Evolutionary conservation across 2,113 vertebrate genomes (phyloP), one percentile per base, ranked within the genome.

Genomic region (Pseudorasbora parva): DNA sequence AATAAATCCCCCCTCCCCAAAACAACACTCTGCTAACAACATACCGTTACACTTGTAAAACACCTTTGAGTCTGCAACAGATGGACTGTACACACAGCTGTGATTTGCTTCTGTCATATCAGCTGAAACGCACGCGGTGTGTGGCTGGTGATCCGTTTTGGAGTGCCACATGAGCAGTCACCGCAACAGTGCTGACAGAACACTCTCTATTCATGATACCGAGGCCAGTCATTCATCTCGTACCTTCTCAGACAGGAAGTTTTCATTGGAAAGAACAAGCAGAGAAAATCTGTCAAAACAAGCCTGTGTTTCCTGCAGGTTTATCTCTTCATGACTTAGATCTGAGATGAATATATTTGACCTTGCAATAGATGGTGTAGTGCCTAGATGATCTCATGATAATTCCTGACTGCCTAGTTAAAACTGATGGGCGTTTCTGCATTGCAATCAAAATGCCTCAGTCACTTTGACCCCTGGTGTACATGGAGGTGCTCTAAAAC

Each of bases 41-140:
- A 76, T 21, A 76, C 1, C 30, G 19, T 21, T 21, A 56, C 41
- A 86, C 82, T 79, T 60, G 74, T 73, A 14, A 62, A 68, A 80
- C 87, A 90, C 85, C 86, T 91, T 89, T 8, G 17, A 86, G 81
- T 86, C 84, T 23, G 86, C 84, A 82, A 86, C 73, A 88, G 84
- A 49, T 23, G 49, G 81, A 81, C 71, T 82, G 84, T 89, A 91
- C 90, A 92, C 89, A 89, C 91, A 93, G 91, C 90, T 89, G 91
- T 89, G 92, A 88, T 90, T 89, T 85, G 86, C 86, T 74, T 89
- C 27, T 30, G 75, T 83, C 88, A 85, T 86, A 15, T 87, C 83
- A 14, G 30, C 83, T 82, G 12, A 80, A 86, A 85, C 82, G 62
- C 43, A 72, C 71, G 73, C 69, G 90, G 91, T 87, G 74, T 89